A percentile compares a stretch with the other conserved stretches of the same genome.
These are phyloP conservation scores for Eurois occulta DNA, from an alignment of 2,888 invertebrate genomes.

Conservation along the genomic window DNA sequence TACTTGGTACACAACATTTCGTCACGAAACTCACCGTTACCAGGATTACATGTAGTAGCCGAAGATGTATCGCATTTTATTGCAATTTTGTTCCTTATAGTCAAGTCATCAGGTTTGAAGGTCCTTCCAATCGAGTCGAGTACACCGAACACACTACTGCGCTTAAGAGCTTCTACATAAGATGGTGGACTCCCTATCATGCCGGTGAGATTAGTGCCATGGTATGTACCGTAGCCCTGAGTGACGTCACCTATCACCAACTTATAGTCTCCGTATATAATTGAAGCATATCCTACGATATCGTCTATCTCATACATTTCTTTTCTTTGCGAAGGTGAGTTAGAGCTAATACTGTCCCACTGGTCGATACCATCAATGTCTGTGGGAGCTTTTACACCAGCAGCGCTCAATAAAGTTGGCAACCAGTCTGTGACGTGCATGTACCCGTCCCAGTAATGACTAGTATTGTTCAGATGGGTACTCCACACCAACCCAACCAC, in stretches of 20 bases:
- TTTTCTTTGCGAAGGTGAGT: slow-evolving; percentile 75
- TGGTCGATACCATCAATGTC: slow-evolving; percentile 82
- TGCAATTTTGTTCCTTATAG: slow-evolving; percentile 72
- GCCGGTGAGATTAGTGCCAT: slow-evolving; percentile 77
- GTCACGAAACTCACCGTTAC: slow-evolving; percentile 72
- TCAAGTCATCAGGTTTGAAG: slow-evolving; percentile 67
- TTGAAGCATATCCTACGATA: slow-evolving; percentile 75
- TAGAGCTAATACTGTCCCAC: slow-evolving; percentile 80
- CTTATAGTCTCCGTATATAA: slow-evolving; percentile 80
- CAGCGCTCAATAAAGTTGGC: slow-evolving; percentile 92
- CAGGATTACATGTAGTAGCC: slow-evolving; percentile 74
- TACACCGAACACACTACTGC: slow-evolving; percentile 74
- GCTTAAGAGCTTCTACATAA: slow-evolving; percentile 74
- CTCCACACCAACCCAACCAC: slow-evolving; percentile 94
- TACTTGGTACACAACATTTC: background rate
- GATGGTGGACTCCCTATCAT: slow-evolving; percentile 75
- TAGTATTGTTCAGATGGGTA: slow-evolving; percentile 75
- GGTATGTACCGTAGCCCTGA: slow-evolving; percentile 72
- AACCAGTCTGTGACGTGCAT: slow-evolving; percentile 96
- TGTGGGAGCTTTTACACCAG: slow-evolving; percentile 73
- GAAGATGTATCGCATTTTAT: slow-evolving; percentile 70
- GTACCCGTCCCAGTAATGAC: slow-evolving; percentile 88
- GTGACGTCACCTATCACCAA: slow-evolving; percentile 77
- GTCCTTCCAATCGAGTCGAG: slow-evolving; percentile 71
- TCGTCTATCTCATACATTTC: slow-evolving; percentile 83